Conservation (phyloP, 2,888 invertebrate genomes). For the Lasius platythorax region DNA sequence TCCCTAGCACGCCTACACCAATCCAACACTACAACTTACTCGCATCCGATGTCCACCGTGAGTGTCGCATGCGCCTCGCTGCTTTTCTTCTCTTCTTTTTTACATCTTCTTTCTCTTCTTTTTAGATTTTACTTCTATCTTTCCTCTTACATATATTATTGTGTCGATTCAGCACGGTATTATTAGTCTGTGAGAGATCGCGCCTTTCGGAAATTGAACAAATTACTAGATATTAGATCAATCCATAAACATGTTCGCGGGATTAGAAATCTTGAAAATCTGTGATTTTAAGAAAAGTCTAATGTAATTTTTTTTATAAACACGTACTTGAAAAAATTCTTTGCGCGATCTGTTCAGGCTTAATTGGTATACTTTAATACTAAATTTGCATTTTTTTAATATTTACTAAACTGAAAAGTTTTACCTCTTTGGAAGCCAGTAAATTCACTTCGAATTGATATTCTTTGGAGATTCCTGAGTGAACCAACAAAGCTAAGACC, state of each 20-base stretch:
- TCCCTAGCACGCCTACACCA: conserved; percentile 87
- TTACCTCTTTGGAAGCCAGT: conserved; percentile 26
- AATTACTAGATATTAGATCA: not conserved
- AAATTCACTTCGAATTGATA: conserved; percentile 21
- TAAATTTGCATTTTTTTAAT: not conserved
- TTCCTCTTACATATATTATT: not conserved
- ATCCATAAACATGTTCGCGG: not conserved
- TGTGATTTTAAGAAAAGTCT: not conserved
- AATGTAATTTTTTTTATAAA: not conserved
- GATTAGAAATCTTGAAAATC: not conserved
- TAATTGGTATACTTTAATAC: not conserved
- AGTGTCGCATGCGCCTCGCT: conserved; percentile 85
- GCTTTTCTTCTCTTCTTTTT: conserved; percentile 49
- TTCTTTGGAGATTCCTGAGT: not conserved
- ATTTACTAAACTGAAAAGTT: not conserved
- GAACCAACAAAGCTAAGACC: not conserved
- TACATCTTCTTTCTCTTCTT: conserved; percentile 19
- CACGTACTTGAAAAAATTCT: not conserved
- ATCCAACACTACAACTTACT: conserved; percentile 85
- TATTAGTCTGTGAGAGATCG: not conserved
- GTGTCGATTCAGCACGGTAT: not conserved
- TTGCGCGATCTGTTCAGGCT: not conserved
- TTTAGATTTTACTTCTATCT: conserved; percentile 5
- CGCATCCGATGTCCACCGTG: conserved; percentile 86
- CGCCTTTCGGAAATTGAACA: not conserved